These are phyloP conservation scores for Bagarius yarrelli DNA, from an alignment of 2,113 vertebrate genomes.

Conservation along the genomic window DNA sequence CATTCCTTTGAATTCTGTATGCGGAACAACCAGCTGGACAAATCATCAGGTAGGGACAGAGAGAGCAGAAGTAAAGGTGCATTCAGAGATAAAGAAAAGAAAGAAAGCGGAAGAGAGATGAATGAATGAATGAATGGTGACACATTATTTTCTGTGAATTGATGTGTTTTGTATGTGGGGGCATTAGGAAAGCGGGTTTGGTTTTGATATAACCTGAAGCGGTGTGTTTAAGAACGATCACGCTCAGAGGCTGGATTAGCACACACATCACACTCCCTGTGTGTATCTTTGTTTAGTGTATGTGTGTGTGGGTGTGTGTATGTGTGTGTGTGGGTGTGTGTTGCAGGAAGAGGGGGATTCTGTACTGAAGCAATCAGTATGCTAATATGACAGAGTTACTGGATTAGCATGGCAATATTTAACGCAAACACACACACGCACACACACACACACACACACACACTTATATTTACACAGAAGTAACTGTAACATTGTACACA, in stretches of 20 bases:
- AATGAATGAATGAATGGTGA: not conserved
- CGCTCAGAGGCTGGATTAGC: constrained; percentile 51
- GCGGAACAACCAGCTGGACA: not conserved
- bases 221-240: constrained; percentile 52
- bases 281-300: constrained; percentile 31
- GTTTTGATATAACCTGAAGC: constrained; percentile 43
- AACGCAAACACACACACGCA: constrained; percentile 38
- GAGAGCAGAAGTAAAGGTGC: not conserved
- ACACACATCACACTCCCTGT: constrained; percentile 36
- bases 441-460: constrained; percentile 26
- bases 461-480: not conserved
- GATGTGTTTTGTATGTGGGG: constrained; percentile 21
- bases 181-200: constrained; percentile 18
- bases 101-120: not conserved
- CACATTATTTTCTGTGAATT: constrained; percentile 14
- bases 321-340: constrained; percentile 20
- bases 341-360: constrained; percentile 9
- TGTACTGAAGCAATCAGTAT: constrained; percentile 59
- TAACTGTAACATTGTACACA: constrained; percentile 14
- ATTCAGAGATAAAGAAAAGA: too few species aligned
- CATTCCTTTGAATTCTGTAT: not conserved
- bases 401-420: constrained; percentile 52
- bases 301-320: constrained; percentile 39
- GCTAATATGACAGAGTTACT: constrained; percentile 59
- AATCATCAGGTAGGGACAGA: not conserved